Percentiles rank a stretch among this genome's conserved stretches.
Evolutionary conservation across 1,140 invertebrate genomes (phyloP).

Genomic region (Proales similis): DNA sequence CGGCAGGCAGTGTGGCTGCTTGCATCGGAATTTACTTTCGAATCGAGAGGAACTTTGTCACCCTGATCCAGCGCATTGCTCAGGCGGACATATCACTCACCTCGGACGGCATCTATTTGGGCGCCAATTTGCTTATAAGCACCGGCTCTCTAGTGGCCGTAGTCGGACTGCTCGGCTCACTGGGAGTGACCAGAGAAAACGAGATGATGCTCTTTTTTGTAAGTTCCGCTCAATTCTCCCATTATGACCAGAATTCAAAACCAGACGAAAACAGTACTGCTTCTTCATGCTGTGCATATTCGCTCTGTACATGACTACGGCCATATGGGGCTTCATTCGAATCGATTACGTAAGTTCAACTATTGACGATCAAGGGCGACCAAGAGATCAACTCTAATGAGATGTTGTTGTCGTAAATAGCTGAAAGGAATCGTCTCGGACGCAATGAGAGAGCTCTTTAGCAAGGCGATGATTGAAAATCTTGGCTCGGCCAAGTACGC

Average conservation of each 20-base stretch:
- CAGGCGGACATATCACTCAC: constrained; percentile 25
- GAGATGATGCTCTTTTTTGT: constrained; percentile 7
- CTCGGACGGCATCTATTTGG: not conserved
- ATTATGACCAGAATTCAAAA: not conserved
- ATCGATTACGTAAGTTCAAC: constrained; percentile 37
- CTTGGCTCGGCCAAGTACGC: constrained; percentile 7
- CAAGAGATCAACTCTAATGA: too few relatives aligned
- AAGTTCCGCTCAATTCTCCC: not conserved
- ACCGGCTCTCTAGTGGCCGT: constrained; percentile 8
- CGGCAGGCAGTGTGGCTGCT: constrained; percentile 13
- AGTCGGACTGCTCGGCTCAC: constrained; percentile 9
- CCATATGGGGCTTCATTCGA: constrained; percentile 24
- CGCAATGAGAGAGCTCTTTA: constrained; percentile 32
- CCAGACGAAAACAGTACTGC: constrained; percentile 1
- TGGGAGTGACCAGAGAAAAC: constrained; percentile 23
- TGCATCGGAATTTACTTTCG: constrained; percentile 36
- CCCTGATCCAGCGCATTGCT: constrained; percentile 11
- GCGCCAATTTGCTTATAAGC: constrained; percentile 25
- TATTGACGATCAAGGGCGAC: too few relatives aligned
- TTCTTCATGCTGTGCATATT: constrained; percentile 16
- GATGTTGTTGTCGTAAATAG: not conserved
- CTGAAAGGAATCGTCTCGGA: constrained; percentile 35
- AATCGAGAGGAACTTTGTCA: constrained; percentile 27
- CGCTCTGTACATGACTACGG: constrained; percentile 13
- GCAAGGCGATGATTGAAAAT: constrained; percentile 28